Evolutionary conservation across 2,113 vertebrate genomes (phyloP).

Genomic region (Antechinus stuartii): DNA sequence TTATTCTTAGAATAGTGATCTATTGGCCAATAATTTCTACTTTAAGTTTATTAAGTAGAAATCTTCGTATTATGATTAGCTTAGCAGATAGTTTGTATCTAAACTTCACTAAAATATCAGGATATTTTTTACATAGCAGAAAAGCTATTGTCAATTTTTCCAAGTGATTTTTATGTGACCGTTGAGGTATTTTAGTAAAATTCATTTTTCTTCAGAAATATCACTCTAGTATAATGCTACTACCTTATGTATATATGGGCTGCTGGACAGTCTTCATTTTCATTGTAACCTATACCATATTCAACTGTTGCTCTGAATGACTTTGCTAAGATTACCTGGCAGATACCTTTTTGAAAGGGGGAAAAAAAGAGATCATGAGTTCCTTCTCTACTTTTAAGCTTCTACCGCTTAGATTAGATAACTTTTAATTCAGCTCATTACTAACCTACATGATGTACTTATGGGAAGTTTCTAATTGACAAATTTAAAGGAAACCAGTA

Average conservation of each 20-base stretch:
- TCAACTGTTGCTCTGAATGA: background rate
- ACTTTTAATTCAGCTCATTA: conserved; percentile 31
- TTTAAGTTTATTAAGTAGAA: conserved; percentile 32
- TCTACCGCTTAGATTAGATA: conserved; percentile 27
- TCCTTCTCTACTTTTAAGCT: background rate
- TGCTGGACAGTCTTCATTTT: conserved; percentile 29
- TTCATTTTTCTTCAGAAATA: conserved; percentile 22
- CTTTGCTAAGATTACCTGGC: conserved; percentile 36
- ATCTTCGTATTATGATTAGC: background rate
- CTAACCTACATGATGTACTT: background rate
- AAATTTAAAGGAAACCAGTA: conserved; percentile 18
- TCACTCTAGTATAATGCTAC: conserved; percentile 37
- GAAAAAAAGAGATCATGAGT: conserved; percentile 15
- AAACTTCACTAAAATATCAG: background rate
- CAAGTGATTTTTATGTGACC: background rate
- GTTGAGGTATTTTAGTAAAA: background rate
- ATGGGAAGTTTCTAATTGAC: background rate
- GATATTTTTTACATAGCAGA: background rate
- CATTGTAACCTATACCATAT: conserved; percentile 24
- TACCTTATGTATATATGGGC: background rate
- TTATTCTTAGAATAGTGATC: conserved; percentile 12
- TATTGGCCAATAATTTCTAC: background rate
- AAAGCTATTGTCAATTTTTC: conserved; percentile 5
- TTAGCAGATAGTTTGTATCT: background rate
- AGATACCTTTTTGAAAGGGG: conserved; percentile 25